These are phyloP conservation scores for Eptatretus atami DNA, from an alignment of 2,797 vertebrate genomes.

Conservation along the genomic window DNA sequence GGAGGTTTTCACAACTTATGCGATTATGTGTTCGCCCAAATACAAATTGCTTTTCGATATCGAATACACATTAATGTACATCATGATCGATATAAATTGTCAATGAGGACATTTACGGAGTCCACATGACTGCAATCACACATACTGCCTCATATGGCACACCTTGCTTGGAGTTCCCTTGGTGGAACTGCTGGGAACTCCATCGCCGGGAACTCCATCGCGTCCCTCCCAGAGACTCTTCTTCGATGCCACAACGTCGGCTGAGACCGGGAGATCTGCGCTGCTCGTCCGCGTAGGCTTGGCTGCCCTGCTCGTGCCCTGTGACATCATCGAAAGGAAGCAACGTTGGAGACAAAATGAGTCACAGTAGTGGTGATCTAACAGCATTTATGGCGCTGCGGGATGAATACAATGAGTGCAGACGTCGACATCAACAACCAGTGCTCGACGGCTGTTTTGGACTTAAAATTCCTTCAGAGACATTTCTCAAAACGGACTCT, in stretches of 20 bases:
- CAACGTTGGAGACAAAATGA: no score
- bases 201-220: conserved; percentile 25
- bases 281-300: conserved; percentile 17
- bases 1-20: background rate
- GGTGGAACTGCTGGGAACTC: conserved; percentile 6
- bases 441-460: no score
- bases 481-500: no score
- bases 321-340: conserved; percentile 5
- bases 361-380: no score
- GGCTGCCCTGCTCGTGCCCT: conserved; percentile 27
- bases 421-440: no score
- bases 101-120: conserved; percentile 6
- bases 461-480: no score
- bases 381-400: no score
- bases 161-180: conserved; percentile 26
- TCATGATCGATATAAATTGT: background rate
- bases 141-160: conserved; percentile 3
- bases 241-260: conserved; percentile 31
- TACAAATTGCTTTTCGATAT: background rate
- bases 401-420: no score
- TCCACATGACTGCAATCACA: background rate
- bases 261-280: conserved; percentile 22
- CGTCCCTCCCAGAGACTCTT: conserved; percentile 47
- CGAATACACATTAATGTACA: background rate
- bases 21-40: background rate